Conservation (phyloP, 2,797 vertebrate genomes). For the Sebastiscus albofasciatus region DNA sequence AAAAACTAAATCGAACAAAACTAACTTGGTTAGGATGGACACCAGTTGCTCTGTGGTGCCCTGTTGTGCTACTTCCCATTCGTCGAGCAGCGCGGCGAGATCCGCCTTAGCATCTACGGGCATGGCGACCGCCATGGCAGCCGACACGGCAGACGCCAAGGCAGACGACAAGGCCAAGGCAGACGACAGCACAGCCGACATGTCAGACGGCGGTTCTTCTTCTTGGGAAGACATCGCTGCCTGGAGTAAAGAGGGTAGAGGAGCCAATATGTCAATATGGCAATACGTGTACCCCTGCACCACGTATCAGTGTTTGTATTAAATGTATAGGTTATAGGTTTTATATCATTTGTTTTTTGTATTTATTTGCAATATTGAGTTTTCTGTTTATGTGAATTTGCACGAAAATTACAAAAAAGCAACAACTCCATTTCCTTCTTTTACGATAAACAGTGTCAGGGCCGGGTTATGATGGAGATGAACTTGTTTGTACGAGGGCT, state of each 20-base stretch:
- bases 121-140: constrained; percentile 24
- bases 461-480: no score
- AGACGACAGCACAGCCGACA: not conserved
- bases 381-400: not conserved
- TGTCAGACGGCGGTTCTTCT: not conserved
- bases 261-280: not conserved
- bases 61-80: constrained; percentile 91
- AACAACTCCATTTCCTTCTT: not conserved
- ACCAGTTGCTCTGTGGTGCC: constrained; percentile 90
- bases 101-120: constrained; percentile 90
- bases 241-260: constrained; percentile 11
- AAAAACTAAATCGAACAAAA: not conserved
- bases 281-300: no score
- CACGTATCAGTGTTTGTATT: no score
- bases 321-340: no score
- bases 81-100: constrained; percentile 89
- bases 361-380: not conserved
- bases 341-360: not conserved
- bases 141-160: constrained; percentile 22
- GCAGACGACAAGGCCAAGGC: constrained; percentile 36
- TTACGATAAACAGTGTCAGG: no score
- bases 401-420: no score
- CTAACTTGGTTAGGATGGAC: constrained; percentile 89
- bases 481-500: no score
- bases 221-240: constrained; percentile 50